phyloP scores from a whole-genome alignment of 2,113 vertebrate genomes.

The Oryzias javanicus region DNA sequence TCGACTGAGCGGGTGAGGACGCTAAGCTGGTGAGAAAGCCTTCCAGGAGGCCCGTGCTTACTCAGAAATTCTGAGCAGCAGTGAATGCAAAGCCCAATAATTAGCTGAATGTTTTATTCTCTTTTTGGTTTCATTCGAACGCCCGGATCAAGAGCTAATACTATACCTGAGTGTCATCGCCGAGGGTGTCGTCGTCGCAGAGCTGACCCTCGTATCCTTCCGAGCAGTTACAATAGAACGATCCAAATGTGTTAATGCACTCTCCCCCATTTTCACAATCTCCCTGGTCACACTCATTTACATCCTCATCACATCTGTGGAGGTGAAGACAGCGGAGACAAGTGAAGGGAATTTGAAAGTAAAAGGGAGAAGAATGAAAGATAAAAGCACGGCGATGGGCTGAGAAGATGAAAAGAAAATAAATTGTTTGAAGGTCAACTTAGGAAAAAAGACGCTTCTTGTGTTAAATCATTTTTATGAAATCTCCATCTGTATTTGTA shows the following conservation, averaged over 20 bases:
- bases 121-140: background rate
- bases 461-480: constrained; percentile 18
- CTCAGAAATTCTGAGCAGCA: constrained; percentile 28
- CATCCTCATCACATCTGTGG: constrained; percentile 88
- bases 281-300: constrained; percentile 87
- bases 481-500: constrained; percentile 17
- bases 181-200: constrained; percentile 77
- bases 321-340: constrained; percentile 11
- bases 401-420: constrained; percentile 15
- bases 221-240: constrained; percentile 93
- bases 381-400: constrained; percentile 16
- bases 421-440: constrained; percentile 23
- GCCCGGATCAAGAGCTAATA: background rate
- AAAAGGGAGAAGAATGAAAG: constrained; percentile 13
- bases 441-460: constrained; percentile 15
- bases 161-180: constrained; percentile 66
- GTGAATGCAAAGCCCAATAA: constrained; percentile 36
- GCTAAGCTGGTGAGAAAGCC: constrained; percentile 15
- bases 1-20: constrained; percentile 26
- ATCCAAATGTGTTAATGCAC: constrained; percentile 89
- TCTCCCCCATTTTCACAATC: constrained; percentile 84
- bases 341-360: constrained; percentile 11
- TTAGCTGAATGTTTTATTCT: constrained; percentile 21
- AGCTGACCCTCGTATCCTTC: constrained; percentile 84
- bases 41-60: constrained; percentile 15